Conservation (phyloP, 2,113 vertebrate genomes). For the Triplophysa tibetana region DNA sequence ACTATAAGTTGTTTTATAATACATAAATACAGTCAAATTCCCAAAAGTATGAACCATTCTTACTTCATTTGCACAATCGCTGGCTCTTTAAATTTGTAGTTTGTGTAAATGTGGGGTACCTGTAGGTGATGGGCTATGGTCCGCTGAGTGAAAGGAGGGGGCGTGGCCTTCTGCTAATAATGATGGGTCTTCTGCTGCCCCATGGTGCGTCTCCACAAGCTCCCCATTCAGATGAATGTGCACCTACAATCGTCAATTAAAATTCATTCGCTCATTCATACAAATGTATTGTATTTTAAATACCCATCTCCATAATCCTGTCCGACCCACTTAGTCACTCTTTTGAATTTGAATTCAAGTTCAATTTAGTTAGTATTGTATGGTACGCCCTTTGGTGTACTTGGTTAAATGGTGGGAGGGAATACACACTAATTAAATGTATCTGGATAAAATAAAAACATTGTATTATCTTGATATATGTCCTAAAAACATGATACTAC, state of each 20-base stretch:
- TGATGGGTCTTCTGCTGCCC: conserved; percentile 50
- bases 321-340: neutral
- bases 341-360: neutral
- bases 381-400: too few species aligned
- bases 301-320: neutral
- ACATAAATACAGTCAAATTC: too few species aligned
- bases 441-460: too few species aligned
- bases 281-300: neutral
- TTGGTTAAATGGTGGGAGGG: too few species aligned
- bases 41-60: neutral
- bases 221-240: conserved; percentile 73
- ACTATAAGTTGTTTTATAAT: neutral
- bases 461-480: too few species aligned
- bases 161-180: conserved; percentile 63
- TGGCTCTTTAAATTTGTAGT: neutral
- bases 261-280: neutral
- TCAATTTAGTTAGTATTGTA: neutral
- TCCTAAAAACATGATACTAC: too few species aligned
- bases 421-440: too few species aligned
- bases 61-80: neutral
- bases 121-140: conserved; percentile 56
- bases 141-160: conserved; percentile 46
- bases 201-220: conserved; percentile 71
- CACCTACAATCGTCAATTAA: conserved; percentile 66
- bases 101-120: conserved; percentile 55